Conservation (phyloP, 2,113 vertebrate genomes). For the Microcebus jonahi region DNA sequence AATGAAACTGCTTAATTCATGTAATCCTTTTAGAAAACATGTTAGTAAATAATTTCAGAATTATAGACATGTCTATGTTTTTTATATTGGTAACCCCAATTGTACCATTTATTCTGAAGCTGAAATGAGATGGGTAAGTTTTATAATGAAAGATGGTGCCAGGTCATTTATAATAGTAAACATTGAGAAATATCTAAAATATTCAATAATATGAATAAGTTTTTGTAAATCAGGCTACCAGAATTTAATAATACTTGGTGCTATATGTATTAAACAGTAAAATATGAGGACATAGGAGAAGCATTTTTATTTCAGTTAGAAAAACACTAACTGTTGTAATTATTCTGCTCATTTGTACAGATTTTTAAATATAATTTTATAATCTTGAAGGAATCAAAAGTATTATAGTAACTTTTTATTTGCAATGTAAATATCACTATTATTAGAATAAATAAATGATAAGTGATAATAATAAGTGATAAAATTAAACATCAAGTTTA, state of each 20-base stretch:
- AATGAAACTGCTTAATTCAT: background rate
- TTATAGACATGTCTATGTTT: background rate
- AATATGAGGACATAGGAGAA: too few relatives aligned
- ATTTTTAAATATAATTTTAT: background rate
- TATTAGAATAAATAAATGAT: too few relatives aligned
- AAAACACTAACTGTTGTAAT: background rate
- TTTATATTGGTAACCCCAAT: background rate
- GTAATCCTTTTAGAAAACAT: background rate
- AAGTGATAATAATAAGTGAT: too few relatives aligned
- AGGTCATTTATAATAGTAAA: background rate
- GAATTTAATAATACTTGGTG: background rate
- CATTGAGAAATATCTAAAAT: background rate
- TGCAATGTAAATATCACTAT: too few relatives aligned
- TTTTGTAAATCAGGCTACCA: background rate
- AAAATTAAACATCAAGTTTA: background rate
- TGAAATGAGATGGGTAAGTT: background rate
- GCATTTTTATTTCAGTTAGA: background rate
- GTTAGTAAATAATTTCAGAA: background rate
- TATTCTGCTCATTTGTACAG: background rate
- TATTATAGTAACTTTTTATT: background rate
- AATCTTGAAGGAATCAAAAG: background rate
- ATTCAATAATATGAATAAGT: background rate
- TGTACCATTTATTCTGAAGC: background rate
- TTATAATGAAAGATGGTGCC: background rate
- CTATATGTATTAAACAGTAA: background rate